phyloP scores from a whole-genome alignment of 1,140 invertebrate species.

The Magallana angulata region DNA sequence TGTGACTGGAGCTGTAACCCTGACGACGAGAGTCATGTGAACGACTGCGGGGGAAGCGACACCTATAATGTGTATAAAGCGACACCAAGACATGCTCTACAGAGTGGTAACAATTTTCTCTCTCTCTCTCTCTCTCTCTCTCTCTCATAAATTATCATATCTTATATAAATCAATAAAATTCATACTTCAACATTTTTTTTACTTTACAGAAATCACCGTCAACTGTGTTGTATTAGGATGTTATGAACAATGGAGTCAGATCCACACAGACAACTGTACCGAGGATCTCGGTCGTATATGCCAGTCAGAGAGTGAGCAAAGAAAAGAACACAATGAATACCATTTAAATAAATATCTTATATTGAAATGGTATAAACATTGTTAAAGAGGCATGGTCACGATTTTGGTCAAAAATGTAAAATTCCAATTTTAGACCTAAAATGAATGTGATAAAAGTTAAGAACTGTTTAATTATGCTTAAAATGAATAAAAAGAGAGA shows the following conservation, averaged over 20 bases:
- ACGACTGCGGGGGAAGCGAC: constrained; percentile 21
- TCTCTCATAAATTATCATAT: not conserved
- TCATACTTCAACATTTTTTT: not conserved
- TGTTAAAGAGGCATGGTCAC: no score
- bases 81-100: not conserved
- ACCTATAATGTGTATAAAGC: constrained; percentile 12
- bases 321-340: not conserved
- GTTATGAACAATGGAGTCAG: not conserved
- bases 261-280: constrained; percentile 15
- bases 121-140: not conserved
- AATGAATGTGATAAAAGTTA: no score
- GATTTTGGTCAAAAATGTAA: no score
- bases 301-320: not conserved
- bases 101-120: not conserved
- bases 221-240: constrained; percentile 9
- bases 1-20: not conserved
- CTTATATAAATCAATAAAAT: not conserved
- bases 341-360: no score
- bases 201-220: not conserved
- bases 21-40: constrained; percentile 13
- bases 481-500: no score
- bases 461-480: no score
- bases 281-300: not conserved
- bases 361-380: no score
- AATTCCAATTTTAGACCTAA: no score